Base-by-base conservation (phyloP, 37 sponge, comb jelly and placozoan genomes). In the Spongilla lacustris region DNA sequence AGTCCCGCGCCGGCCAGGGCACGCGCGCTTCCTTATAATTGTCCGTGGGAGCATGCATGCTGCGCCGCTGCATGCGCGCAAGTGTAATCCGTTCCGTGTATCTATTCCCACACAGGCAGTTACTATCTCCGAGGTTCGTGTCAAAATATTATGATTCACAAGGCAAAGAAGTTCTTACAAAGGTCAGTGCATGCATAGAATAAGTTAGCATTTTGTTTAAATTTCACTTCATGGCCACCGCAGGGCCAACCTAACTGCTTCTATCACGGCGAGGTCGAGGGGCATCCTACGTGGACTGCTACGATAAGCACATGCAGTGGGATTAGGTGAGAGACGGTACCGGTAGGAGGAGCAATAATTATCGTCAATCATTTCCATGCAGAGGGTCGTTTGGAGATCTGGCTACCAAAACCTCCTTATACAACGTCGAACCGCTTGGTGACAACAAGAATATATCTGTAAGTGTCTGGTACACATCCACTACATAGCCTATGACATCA, bases 181-280 rank as follows among this genome's bases (percentile, higher is more conserved):
- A 81, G 81, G 87, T 87, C 29, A 78, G 79, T 10, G 11, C 14
- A 58, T 58, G 58, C 14, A 58, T 58, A 14, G 4, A 58, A 58
- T 58, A 58, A 17, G 14, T 9, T 9, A 9, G 41, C 6, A 41
- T 41, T 41, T 41, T 41, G 6, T 41, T 41, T 41, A 41, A 41
- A 41, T 41, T 41, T 3, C 41, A 41, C 3, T 41, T 41, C 6
- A 41, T 9, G 3, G 41, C 24, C n/a, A 73, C 67, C 69, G 13
- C 79, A 93, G 93, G 87, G 83, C 33, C 86, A 81, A 29, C 71
- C 77, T 35, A 94, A 94, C 83, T 94, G 95, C 79, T 94, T 83
- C 83, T 94, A 94, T 66, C 95, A 94, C 13, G 95, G 95, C 12
- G 76, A 23, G 48, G 95, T 94, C 22, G 73, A 69, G 41, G 89